These are phyloP conservation scores for Amphimallon solstitiale DNA, from an alignment of 2,888 invertebrate genomes.

Conservation along the genomic window DNA sequence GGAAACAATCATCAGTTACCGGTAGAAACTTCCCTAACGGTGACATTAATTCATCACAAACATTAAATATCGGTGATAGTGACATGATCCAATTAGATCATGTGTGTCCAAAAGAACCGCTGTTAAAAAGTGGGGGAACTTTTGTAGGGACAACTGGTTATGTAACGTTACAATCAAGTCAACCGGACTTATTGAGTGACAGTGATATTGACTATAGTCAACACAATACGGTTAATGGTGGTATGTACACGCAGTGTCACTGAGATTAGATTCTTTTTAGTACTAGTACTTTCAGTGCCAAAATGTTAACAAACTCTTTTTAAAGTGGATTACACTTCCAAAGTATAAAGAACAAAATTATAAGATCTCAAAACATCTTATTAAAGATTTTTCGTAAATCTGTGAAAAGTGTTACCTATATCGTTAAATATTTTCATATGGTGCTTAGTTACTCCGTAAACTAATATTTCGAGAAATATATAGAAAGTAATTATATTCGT, in stretches of 20 bases:
- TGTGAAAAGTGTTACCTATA: too few relatives aligned
- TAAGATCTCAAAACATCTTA: too few relatives aligned
- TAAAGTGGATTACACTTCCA: too few relatives aligned
- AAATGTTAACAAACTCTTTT: background rate
- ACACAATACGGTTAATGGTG: conserved; percentile 46
- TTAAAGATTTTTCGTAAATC: too few relatives aligned
- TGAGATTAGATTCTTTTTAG: background rate
- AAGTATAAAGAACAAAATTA: too few relatives aligned
- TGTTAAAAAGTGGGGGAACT: conserved; percentile 52
- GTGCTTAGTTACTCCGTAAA: too few relatives aligned
- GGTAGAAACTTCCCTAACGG: conserved; percentile 38
- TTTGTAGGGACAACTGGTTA: conserved; percentile 47
- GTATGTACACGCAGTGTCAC: conserved; percentile 44
- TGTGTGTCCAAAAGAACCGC: conserved; percentile 58
- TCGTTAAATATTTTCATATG: too few relatives aligned
- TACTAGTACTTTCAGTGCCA: background rate
- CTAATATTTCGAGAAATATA: too few relatives aligned
- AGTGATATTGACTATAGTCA: conserved; percentile 45
- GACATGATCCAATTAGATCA: conserved; percentile 56
- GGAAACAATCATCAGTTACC: conserved; percentile 60
- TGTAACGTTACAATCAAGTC: conserved; percentile 50
- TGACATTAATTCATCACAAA: conserved; percentile 16
- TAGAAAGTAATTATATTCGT: too few relatives aligned
- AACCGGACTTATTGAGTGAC: conserved; percentile 43
- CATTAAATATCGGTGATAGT: conserved; percentile 39